Evolutionary conservation across 2,888 invertebrate species (phyloP), one percentile per base, ranked within the genome.

Genomic region (Acleris laterana): DNA sequence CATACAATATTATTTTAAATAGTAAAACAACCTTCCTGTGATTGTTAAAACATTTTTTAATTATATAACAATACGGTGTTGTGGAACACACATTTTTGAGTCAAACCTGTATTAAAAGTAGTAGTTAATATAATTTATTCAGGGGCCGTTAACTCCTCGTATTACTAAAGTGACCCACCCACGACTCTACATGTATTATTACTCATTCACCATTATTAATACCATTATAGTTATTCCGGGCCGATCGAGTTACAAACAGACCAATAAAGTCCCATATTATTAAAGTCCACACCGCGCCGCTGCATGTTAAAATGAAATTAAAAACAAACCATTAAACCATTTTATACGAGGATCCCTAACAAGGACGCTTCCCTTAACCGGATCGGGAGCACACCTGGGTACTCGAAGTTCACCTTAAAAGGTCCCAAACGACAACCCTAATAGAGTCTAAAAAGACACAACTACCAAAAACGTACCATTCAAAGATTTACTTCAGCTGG

Each of bases 311-410:
- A 92, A 89, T 88, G 86, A 88, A 89, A 90, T 90, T 90, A 91
- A 92, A 92, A 93, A 93, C 92, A 93, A 92, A 91, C 91, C 91
- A 93, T 93, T 92, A 90, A 90, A 90, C 89, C 85, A 90, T 91
- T 90, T 90, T 86, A 88, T 89, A 87, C 86, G 87, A 87, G 90
- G 90, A 85, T 91, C 88, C 85, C 85, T 92, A 92, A 92, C 93
- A 92, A 92, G 91, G 91, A 88, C 85, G 89, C 88, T 88, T 89
- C 90, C 89, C 90, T 92, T 93, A 91, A 92, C 92, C 89, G 91
- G 91, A 90, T 91, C 90, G 90, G 90, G 91, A 91, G 88, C 93
- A 90, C 93, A 93, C 93, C 93, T 93, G 93, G 93, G 93, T 87
- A 91, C 93, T 91, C 89, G 83, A 91, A 89, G 87, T 86, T 87